Evolutionary conservation across 2,113 vertebrate genomes (phyloP).

Genomic region (Beaufortia kweichowensis): DNA sequence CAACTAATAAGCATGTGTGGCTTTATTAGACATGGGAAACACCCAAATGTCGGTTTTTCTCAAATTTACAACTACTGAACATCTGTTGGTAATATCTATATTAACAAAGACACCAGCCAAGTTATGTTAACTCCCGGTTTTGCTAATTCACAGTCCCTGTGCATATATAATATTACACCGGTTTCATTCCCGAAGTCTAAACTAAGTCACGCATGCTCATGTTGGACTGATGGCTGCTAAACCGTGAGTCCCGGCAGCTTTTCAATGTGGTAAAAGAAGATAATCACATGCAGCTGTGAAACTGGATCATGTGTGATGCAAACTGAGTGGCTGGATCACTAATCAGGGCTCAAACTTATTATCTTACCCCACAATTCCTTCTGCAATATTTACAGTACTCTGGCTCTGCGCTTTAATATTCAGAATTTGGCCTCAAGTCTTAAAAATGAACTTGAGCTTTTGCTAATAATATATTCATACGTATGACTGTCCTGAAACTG

Average conservation of each 20-base stretch:
- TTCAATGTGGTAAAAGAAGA: not conserved
- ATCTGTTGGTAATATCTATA: not conserved
- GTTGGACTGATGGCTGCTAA: not conserved
- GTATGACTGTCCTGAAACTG: not conserved
- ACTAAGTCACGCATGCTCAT: not conserved
- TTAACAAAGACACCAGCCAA: not conserved
- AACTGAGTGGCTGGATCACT: not conserved
- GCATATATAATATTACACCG: not conserved
- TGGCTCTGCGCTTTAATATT: not conserved
- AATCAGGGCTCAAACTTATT: not conserved
- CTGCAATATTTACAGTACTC: not conserved
- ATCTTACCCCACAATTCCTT: conserved; percentile 21
- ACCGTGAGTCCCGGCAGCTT: not conserved
- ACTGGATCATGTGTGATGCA: not conserved
- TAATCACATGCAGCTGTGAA: conserved; percentile 33
- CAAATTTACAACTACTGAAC: not conserved
- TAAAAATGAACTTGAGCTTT: conserved; percentile 13
- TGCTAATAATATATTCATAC: conserved; percentile 29
- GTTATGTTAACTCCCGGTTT: not conserved
- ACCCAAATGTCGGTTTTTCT: not conserved
- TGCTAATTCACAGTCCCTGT: not conserved
- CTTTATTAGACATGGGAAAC: not conserved
- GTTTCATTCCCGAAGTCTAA: not conserved
- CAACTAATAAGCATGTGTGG: no score
- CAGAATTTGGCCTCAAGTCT: conserved; percentile 14